Conservation (phyloP, 1,140 invertebrate genomes). For the Atta texana region DNA sequence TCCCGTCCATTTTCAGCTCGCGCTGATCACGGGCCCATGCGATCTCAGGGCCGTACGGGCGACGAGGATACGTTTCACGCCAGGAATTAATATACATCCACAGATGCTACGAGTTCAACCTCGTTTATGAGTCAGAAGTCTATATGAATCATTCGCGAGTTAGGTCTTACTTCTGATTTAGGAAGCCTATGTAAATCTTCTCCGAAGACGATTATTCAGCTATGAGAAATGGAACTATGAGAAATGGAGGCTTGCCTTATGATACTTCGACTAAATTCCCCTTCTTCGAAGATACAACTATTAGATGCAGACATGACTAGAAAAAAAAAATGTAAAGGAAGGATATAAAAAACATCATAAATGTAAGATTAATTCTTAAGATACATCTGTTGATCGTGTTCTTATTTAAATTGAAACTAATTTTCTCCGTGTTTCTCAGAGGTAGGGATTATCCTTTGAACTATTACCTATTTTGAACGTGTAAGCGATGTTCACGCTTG, state of each 20-base stretch:
- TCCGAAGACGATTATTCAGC: neutral
- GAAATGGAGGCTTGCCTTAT: neutral
- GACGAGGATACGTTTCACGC: neutral
- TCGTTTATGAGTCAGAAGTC: conserved; percentile 20
- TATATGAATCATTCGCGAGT: conserved; percentile 15
- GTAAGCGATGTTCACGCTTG: conserved; percentile 17
- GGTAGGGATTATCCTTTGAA: conserved; percentile 22
- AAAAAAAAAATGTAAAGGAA: neutral
- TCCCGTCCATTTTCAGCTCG: conserved; percentile 66
- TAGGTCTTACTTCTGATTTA: conserved; percentile 8
- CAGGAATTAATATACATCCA: neutral
- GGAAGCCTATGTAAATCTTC: neutral
- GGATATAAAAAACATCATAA: neutral
- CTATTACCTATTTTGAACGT: conserved; percentile 13
- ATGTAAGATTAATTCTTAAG: neutral
- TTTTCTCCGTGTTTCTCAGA: neutral
- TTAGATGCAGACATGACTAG: neutral
- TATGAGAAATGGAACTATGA: neutral
- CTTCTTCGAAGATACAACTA: neutral
- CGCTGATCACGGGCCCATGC: too few relatives aligned
- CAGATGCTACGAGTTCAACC: neutral
- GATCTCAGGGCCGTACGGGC: conserved; percentile 5
- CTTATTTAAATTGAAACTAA: neutral
- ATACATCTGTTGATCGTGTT: neutral
- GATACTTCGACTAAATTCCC: neutral